Conservation (phyloP, 2,888 invertebrate species). For the Epinotia brunnichana region DNA sequence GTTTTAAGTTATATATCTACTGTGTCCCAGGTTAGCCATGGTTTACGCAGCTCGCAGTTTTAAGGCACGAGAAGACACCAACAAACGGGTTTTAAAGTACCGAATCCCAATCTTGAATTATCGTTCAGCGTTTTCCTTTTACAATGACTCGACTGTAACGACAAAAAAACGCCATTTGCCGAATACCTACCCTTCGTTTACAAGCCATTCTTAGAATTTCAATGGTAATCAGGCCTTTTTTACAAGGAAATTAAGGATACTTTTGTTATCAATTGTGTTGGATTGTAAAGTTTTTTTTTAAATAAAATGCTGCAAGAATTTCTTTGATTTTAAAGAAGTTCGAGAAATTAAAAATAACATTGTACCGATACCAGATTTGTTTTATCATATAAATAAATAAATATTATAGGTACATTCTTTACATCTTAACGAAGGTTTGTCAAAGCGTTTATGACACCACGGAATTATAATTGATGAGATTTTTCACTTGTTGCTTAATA, state of each 20-base stretch:
- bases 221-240: constrained; percentile 7
- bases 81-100: neutral
- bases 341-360: too few species aligned
- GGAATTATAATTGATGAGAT: too few species aligned
- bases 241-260: neutral
- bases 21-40: neutral
- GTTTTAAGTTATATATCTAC: too few species aligned
- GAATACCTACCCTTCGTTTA: neutral
- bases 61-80: neutral
- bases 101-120: neutral
- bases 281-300: neutral
- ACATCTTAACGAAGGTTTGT: too few species aligned
- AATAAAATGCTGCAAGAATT: too few species aligned
- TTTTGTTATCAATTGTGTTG: neutral
- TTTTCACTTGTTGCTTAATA: too few species aligned
- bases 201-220: constrained; percentile 1
- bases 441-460: too few species aligned
- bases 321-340: too few species aligned
- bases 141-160: neutral
- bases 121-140: neutral
- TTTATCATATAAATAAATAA: too few species aligned
- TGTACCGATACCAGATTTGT: too few species aligned
- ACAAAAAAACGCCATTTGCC: constrained; percentile 12
- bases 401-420: too few species aligned
- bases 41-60: neutral